phyloP scores from a whole-genome alignment of 2,797 vertebrate species.

The Oreochromis mossambicus region DNA sequence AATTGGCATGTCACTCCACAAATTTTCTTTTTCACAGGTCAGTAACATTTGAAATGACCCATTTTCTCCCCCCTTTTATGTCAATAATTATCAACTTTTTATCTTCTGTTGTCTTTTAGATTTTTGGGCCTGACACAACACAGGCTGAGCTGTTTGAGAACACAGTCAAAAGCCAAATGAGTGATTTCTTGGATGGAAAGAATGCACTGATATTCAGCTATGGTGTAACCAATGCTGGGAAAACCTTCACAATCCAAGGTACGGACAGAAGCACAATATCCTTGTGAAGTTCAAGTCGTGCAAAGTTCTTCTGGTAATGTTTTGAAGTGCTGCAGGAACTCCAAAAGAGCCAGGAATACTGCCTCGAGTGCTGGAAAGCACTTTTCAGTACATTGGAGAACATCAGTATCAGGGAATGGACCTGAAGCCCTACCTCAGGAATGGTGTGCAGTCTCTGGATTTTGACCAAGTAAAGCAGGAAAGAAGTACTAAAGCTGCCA shows the following conservation, averaged over 20 bases:
- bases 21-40: constrained; percentile 86
- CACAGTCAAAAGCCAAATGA: constrained; percentile 78
- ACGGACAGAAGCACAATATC: neutral
- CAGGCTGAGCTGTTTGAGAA: constrained; percentile 83
- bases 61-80: neutral
- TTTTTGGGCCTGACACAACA: constrained; percentile 81
- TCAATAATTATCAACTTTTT: neutral
- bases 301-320: neutral
- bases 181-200: constrained; percentile 77
- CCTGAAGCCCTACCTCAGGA: constrained; percentile 83
- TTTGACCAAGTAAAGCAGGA: constrained; percentile 81
- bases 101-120: constrained; percentile 53
- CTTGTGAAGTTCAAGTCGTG: neutral
- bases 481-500: constrained; percentile 70
- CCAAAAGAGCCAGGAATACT: constrained; percentile 84
- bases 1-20: constrained; percentile 80
- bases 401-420: constrained; percentile 82
- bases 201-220: constrained; percentile 88
- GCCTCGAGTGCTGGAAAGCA: constrained; percentile 79
- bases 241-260: constrained; percentile 92
- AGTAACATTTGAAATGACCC: neutral
- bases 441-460: constrained; percentile 75
- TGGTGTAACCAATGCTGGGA: constrained; percentile 92
- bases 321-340: constrained; percentile 67
- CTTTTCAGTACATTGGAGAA: constrained; percentile 76